phyloP scores from a whole-genome alignment of 2,888 invertebrate species.

The Leucozona laternaria region DNA sequence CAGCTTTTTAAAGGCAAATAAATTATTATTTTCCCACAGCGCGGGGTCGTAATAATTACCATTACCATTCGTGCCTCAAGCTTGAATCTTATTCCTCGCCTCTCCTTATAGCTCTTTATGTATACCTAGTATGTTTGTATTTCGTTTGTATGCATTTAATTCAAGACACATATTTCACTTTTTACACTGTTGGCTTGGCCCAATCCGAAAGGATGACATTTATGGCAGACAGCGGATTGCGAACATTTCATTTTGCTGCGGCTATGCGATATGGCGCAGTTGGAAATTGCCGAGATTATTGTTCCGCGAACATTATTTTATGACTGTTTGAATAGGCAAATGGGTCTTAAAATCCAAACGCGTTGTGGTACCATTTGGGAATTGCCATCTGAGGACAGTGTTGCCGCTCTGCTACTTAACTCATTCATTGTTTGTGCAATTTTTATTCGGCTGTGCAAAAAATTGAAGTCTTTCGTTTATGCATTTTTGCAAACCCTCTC shows the following conservation, averaged over 20 bases:
- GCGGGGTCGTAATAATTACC: constrained; percentile 71
- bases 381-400: constrained; percentile 22
- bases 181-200: constrained; percentile 42
- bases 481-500: too few relatives aligned
- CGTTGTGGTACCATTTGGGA: constrained; percentile 33
- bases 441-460: too few relatives aligned
- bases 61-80: constrained; percentile 63
- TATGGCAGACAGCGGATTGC: constrained; percentile 68
- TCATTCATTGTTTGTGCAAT: background rate
- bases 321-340: constrained; percentile 49
- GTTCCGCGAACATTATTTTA: constrained; percentile 63
- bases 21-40: constrained; percentile 75
- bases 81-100: constrained; percentile 14
- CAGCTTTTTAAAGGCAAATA: constrained; percentile 39
- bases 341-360: constrained; percentile 18
- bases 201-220: constrained; percentile 73
- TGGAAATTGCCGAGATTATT: constrained; percentile 67
- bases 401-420: constrained; percentile 1
- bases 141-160: background rate
- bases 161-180: constrained; percentile 67
- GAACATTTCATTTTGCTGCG: constrained; percentile 65
- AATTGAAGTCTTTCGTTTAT: too few relatives aligned
- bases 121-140: background rate
- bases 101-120: background rate
- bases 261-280: constrained; percentile 48